Evolutionary conservation across 1,140 invertebrate species (phyloP), one percentile per base, ranked within the genome.

Genomic region (Sycophaga agraensis): DNA sequence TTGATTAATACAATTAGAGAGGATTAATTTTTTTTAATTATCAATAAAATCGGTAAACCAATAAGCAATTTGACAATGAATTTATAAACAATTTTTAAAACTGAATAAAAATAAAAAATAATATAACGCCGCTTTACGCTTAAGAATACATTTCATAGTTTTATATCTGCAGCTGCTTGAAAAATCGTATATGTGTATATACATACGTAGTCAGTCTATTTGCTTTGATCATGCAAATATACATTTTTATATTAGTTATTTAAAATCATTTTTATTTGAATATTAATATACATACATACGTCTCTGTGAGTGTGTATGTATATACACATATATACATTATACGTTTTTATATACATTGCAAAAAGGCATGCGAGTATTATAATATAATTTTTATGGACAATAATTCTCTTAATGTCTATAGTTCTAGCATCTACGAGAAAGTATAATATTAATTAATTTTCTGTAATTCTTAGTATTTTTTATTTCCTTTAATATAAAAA

Each of bases 181-280:
- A 35, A 63, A 63, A 63, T 21, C 43, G 37, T 63, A 51, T 50
- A 14, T 63, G 22, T 57, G 24, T 49, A 62, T 45, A 49, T 51
- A 63, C 24, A 51, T 57, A 57, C 59, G 49, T 55, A 31, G 43
- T 4, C 49, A 55, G 51, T 39, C 22, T 3, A 48, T 42, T 56
- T 56, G 45, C 46, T 46, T 63, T 63, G 34, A 63, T 56, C 22
- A 48, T 63, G 28, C 45, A 56, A 48, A 56, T 63, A 34, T 63
- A 17, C n/a, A 56, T 56, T 55, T 51, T 17, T 59, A 51, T 43
- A 17, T 21, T 54, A 54, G 35, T 26, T 34, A 61, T 24, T 28
- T 54, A 28, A 43, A 14, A 49, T 40, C n/a, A n/a, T n/a, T n/a
- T n/a, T n/a, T n/a, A n/a, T n/a, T n/a, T n/a, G n/a, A n/a, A n/a